These are phyloP conservation scores for Lingula anatina DNA, from an alignment of 2,888 invertebrate genomes.

Conservation along the genomic window DNA sequence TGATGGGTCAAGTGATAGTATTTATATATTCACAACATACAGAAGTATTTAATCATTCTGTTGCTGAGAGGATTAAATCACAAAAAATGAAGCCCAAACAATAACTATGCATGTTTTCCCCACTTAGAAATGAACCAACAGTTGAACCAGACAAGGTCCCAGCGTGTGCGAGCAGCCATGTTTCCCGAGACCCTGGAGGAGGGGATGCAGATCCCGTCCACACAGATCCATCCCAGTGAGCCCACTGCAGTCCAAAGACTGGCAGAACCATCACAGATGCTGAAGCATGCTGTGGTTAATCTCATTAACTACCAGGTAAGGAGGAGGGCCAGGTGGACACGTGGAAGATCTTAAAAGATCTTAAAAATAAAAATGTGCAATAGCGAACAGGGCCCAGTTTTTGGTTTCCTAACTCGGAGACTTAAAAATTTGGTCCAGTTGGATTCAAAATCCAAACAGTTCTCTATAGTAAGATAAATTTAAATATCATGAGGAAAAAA, in stretches of 20 bases:
- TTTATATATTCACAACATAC: no score
- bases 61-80: no score
- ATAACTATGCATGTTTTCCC: neutral
- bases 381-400: no score
- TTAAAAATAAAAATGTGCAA: neutral
- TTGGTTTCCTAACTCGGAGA: no score
- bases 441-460: no score
- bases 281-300: conserved; percentile 93
- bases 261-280: conserved; percentile 95
- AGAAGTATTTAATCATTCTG: no score
- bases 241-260: conserved; percentile 92
- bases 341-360: neutral
- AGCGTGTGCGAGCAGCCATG: conserved; percentile 97
- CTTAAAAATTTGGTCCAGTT: no score
- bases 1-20: no score
- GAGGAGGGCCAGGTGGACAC: conserved; percentile 54
- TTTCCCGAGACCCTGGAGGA: conserved; percentile 97
- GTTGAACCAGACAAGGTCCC: conserved; percentile 89
- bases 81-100: neutral
- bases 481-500: no score
- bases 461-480: no score
- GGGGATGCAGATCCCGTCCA: conserved; percentile 85
- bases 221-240: conserved; percentile 90
- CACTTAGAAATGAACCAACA: conserved; percentile 94
- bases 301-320: conserved; percentile 96